Percentiles rank a stretch among this genome's conserved stretches.
phyloP scores from a whole-genome alignment of 2,113 vertebrate species.

The Jacana jacana region DNA sequence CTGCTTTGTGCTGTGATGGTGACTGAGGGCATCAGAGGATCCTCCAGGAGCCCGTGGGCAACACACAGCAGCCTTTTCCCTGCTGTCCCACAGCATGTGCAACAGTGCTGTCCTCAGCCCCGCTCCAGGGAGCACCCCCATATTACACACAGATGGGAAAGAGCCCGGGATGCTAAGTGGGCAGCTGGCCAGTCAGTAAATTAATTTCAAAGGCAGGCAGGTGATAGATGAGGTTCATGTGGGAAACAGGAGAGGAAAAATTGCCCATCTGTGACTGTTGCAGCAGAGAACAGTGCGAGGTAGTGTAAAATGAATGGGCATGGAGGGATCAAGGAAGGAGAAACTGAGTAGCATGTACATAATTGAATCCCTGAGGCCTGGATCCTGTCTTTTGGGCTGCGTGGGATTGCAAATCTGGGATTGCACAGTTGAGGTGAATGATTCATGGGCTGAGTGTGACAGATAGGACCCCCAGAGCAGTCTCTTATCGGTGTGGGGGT shows the following conservation, averaged over 20 bases:
- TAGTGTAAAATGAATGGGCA: neutral
- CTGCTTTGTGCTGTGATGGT: neutral
- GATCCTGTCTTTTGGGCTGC: neutral
- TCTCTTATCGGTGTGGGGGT: neutral
- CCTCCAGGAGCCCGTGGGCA: neutral
- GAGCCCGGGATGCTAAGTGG: neutral
- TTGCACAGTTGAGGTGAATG: neutral
- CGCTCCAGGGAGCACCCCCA: neutral
- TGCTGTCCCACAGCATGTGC: neutral
- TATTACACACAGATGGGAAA: neutral
- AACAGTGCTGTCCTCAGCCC: rapidly evolving
- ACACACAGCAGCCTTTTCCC: neutral
- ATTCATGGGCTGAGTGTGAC: slow-evolving; percentile 2
- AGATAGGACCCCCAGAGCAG: slow-evolving; percentile 19
- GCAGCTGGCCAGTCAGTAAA: neutral
- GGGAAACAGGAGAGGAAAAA: slow-evolving; percentile 15
- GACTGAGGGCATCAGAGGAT: neutral
- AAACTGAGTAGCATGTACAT: neutral
- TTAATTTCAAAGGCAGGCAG: slow-evolving; percentile 9
- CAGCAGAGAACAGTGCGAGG: neutral
- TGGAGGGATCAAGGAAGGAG: neutral
- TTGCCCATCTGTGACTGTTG: neutral
- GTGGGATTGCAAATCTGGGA: slow-evolving; percentile 9
- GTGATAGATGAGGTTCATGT: neutral
- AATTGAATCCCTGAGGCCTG: slow-evolving; percentile 15